These are phyloP conservation scores for Spicauda simplicius DNA, from an alignment of 2,888 invertebrate species.

Conservation along the genomic window DNA sequence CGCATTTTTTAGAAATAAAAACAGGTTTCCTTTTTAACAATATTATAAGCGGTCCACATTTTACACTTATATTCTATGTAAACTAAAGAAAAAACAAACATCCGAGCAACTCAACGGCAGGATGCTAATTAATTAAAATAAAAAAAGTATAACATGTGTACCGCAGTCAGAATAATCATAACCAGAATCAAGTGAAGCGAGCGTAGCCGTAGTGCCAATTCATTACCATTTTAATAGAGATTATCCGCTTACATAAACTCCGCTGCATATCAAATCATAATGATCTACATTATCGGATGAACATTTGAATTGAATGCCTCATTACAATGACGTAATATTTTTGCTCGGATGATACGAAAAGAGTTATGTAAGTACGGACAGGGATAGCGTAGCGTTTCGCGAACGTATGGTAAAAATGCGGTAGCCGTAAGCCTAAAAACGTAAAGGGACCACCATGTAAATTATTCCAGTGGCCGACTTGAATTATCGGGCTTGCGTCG, in stretches of 20 bases:
- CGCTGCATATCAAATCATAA: slow-evolving; percentile 43
- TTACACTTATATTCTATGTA: not conserved
- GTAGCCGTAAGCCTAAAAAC: slow-evolving; percentile 66
- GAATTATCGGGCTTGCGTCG: slow-evolving; percentile 73
- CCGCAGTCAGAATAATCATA: slow-evolving; percentile 29
- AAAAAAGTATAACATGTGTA: slow-evolving; percentile 27
- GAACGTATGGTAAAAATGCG: slow-evolving; percentile 58
- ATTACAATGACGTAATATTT: slow-evolving; percentile 45
- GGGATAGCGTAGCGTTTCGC: slow-evolving; percentile 30
- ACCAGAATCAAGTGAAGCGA: slow-evolving; percentile 26
- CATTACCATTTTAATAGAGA: slow-evolving; percentile 42
- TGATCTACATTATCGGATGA: slow-evolving; percentile 42
- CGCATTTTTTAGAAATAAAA: not conserved
- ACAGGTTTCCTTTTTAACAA: not conserved
- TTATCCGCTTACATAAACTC: slow-evolving; percentile 40
- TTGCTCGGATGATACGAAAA: slow-evolving; percentile 38
- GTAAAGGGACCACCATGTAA: slow-evolving; percentile 74
- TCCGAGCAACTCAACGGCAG: slow-evolving; percentile 4
- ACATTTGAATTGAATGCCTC: slow-evolving; percentile 46
- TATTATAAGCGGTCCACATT: not conserved
- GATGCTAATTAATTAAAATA: slow-evolving; percentile 30
- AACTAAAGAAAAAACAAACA: slow-evolving; percentile 38
- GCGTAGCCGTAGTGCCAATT: slow-evolving; percentile 36
- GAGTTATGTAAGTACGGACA: slow-evolving; percentile 33
- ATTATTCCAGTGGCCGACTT: slow-evolving; percentile 74